These are phyloP conservation scores for Reticulitermes speratus DNA, from an alignment of 1,140 invertebrate species.

Conservation along the genomic window DNA sequence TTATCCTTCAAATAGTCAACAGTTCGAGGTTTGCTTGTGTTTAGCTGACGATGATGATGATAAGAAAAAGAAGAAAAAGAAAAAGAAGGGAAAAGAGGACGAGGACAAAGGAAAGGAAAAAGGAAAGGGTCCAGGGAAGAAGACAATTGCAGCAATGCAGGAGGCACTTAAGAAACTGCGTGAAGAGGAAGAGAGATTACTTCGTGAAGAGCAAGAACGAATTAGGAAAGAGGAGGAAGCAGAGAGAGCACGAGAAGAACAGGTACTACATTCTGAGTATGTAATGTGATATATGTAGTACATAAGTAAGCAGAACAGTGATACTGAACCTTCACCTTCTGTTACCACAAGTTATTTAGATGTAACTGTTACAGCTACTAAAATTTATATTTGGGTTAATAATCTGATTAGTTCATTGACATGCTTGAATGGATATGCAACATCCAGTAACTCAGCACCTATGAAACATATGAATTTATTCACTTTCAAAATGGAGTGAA, in stretches of 20 bases:
- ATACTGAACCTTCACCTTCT: too few species aligned
- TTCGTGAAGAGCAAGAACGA: constrained; percentile 79
- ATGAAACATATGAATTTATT: too few species aligned
- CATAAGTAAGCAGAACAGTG: too few species aligned
- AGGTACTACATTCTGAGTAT: constrained; percentile 39
- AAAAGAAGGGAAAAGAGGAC: constrained; percentile 48
- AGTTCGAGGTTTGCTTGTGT: neutral
- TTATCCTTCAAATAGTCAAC: too few species aligned
- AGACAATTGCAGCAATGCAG: constrained; percentile 84
- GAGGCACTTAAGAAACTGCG: constrained; percentile 83
- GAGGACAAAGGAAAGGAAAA: constrained; percentile 45
- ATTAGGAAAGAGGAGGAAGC: constrained; percentile 71
- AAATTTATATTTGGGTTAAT: too few species aligned
- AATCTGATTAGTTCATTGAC: too few species aligned
- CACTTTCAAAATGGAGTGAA: too few species aligned
- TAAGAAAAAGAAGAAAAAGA: constrained; percentile 47
- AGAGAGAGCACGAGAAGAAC: constrained; percentile 70
- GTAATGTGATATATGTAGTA: neutral
- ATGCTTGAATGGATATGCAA: too few species aligned
- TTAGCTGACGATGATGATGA: constrained; percentile 42
- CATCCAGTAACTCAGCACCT: too few species aligned
- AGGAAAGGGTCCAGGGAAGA: constrained; percentile 67
- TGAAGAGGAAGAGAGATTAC: constrained; percentile 82
- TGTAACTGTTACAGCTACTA: too few species aligned
- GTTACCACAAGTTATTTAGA: too few species aligned